Evolutionary conservation across 2,113 vertebrate species (phyloP).

Genomic region (Bettongia penicillata): DNA sequence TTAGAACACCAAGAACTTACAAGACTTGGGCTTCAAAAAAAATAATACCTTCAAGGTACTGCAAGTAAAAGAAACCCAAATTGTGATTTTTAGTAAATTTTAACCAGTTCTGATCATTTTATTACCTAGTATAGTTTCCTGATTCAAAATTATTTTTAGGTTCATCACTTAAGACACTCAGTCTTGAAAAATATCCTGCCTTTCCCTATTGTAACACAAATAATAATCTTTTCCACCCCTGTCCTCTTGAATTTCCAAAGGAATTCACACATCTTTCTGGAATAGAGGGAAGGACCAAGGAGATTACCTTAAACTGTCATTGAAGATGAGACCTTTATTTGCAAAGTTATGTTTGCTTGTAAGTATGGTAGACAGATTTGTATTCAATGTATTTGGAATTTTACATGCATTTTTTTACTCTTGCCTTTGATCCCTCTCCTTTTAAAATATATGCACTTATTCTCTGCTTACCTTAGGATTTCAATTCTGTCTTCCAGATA

Average conservation of each 20-base stretch:
- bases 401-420: slow-evolving; percentile 24
- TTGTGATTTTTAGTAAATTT: slow-evolving; percentile 11
- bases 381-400: background rate
- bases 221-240: slow-evolving; percentile 20
- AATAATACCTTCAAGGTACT: background rate
- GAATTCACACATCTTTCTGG: slow-evolving; percentile 16
- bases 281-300: background rate
- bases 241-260: background rate
- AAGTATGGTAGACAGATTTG: slow-evolving; percentile 4
- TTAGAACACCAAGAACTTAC: background rate
- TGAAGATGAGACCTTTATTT: slow-evolving; percentile 41
- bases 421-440: slow-evolving; percentile 36
- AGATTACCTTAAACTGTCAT: slow-evolving; percentile 15
- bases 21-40: background rate
- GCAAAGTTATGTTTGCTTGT: slow-evolving; percentile 6
- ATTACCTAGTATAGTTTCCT: background rate
- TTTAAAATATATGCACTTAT: slow-evolving; percentile 55
- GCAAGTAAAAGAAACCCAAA: background rate
- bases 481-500: slow-evolving; percentile 66
- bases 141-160: slow-evolving; percentile 11
- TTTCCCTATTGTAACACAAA: background rate
- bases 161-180: slow-evolving; percentile 1
- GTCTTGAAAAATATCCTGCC: background rate
- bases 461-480: slow-evolving; percentile 54
- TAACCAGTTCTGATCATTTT: slow-evolving; percentile 10